Evolutionary conservation across 2,113 vertebrate species (phyloP).

Genomic region (Phaetusa simplex): DNA sequence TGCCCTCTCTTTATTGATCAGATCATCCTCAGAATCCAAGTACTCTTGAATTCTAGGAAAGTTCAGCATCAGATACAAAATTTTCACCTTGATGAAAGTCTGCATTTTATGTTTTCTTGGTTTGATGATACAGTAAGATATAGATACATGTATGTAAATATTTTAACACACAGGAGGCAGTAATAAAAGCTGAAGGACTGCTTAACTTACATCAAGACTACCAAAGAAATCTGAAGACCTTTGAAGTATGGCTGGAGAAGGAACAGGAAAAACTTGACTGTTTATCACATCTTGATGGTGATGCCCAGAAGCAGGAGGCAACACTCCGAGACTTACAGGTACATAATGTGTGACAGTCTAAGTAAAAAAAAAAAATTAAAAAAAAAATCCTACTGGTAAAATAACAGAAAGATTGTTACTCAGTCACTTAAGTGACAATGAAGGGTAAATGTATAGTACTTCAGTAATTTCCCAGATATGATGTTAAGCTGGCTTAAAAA

Average conservation of each 20-base stretch:
- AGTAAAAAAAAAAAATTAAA: neutral
- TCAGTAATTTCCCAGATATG: neutral
- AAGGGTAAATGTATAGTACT: neutral
- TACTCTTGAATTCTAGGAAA: neutral
- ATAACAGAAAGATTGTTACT: neutral
- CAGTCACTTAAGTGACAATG: neutral
- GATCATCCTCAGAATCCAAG: neutral
- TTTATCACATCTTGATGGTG: constrained; percentile 83
- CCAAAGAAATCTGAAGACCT: constrained; percentile 87
- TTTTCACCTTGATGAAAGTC: neutral
- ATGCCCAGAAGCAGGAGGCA: constrained; percentile 81
- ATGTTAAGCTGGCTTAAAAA: neutral
- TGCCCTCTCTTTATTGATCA: neutral
- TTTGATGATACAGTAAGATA: neutral
- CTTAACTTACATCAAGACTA: constrained; percentile 91
- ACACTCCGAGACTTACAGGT: constrained; percentile 88
- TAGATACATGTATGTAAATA: neutral
- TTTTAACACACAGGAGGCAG: constrained; percentile 78
- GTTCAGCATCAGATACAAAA: neutral
- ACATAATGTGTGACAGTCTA: neutral
- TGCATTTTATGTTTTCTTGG: neutral
- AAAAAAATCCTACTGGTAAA: neutral
- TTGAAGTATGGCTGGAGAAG: constrained; percentile 93
- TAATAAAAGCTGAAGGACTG: constrained; percentile 85
- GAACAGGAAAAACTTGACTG: constrained; percentile 85